Evolutionary conservation across 2,797 vertebrate species (phyloP).

Genomic region (Rhodeus uyekii): DNA sequence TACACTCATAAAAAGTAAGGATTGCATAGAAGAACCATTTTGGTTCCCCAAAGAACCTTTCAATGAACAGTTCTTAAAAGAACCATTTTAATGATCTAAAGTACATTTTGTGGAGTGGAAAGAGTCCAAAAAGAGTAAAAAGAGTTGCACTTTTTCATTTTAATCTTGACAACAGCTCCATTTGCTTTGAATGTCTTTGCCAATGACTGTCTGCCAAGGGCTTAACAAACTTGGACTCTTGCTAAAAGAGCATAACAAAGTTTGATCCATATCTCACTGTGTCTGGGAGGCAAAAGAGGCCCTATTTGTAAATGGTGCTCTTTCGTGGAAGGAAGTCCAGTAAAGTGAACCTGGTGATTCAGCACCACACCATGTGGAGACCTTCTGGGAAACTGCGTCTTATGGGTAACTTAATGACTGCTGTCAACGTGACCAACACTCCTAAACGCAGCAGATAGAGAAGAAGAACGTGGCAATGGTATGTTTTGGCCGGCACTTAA

Average conservation of each 20-base stretch:
- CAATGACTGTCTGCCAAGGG: not conserved
- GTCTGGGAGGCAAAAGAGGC: slow-evolving; percentile 8
- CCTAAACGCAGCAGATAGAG: slow-evolving; percentile 13
- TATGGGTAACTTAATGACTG: slow-evolving; percentile 42
- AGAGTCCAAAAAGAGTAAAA: not conserved
- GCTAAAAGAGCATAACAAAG: not conserved
- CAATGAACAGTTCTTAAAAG: too few relatives aligned
- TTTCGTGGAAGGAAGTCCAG: slow-evolving; percentile 48
- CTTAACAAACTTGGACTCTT: not conserved
- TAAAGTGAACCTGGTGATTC: slow-evolving; percentile 53
- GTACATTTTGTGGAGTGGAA: not conserved
- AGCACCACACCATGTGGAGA: slow-evolving; percentile 50
- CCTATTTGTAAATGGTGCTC: too few relatives aligned
- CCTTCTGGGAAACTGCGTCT: slow-evolving; percentile 51
- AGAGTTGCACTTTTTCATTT: not conserved
- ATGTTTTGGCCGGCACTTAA: slow-evolving; percentile 27
- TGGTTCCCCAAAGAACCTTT: not conserved
- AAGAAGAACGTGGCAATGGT: slow-evolving; percentile 27
- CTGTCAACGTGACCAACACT: slow-evolving; percentile 11
- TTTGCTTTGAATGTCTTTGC: not conserved
- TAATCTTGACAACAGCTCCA: not conserved
- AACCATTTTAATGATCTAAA: not conserved
- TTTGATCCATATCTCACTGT: not conserved
- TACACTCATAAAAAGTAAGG: not conserved
- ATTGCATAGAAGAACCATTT: not conserved